Percentiles rank a stretch among this genome's conserved stretches.
These are phyloP conservation scores for Meiosimyza decipiens DNA, from an alignment of 2,888 invertebrate species.

Conservation along the genomic window DNA sequence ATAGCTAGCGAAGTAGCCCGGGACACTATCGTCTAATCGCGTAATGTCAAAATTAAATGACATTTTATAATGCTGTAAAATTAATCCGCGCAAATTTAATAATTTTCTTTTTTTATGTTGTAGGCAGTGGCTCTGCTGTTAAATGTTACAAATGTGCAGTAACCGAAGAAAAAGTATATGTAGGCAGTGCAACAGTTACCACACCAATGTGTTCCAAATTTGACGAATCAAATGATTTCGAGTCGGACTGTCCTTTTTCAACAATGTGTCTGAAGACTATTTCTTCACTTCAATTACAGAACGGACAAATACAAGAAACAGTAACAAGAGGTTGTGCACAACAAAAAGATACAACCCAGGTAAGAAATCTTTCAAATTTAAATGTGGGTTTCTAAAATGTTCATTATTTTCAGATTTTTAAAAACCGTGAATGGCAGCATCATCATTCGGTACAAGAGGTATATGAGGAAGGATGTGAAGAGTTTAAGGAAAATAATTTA, in stretches of 20 bases:
- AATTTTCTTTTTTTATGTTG: neutral
- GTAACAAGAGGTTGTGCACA: constrained; percentile 77
- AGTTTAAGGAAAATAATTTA: constrained; percentile 73
- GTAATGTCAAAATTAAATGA: too few relatives aligned
- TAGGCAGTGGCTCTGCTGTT: constrained; percentile 66
- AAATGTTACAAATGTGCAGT: constrained; percentile 82
- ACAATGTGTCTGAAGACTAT: constrained; percentile 86
- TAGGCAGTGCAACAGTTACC: constrained; percentile 69
- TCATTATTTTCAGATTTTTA: constrained; percentile 43
- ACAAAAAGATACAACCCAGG: constrained; percentile 73
- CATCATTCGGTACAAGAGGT: constrained; percentile 76
- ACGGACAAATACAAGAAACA: constrained; percentile 68
- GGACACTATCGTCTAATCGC: too few relatives aligned
- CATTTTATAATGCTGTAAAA: too few relatives aligned
- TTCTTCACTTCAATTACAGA: constrained; percentile 73
- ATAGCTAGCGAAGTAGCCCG: too few relatives aligned
- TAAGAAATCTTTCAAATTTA: constrained; percentile 40
- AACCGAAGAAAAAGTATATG: constrained; percentile 69
- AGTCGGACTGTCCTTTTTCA: constrained; percentile 82
- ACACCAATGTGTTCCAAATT: constrained; percentile 80
- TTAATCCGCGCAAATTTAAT: too few relatives aligned
- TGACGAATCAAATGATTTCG: constrained; percentile 76
- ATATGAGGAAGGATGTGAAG: constrained; percentile 77
- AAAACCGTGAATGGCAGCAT: constrained; percentile 72
- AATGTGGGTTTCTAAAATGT: neutral